A percentile compares a stretch with the other conserved stretches of the same genome.
These are phyloP conservation scores for Pandemis corylana DNA, from an alignment of 2,888 invertebrate species.

Conservation along the genomic window DNA sequence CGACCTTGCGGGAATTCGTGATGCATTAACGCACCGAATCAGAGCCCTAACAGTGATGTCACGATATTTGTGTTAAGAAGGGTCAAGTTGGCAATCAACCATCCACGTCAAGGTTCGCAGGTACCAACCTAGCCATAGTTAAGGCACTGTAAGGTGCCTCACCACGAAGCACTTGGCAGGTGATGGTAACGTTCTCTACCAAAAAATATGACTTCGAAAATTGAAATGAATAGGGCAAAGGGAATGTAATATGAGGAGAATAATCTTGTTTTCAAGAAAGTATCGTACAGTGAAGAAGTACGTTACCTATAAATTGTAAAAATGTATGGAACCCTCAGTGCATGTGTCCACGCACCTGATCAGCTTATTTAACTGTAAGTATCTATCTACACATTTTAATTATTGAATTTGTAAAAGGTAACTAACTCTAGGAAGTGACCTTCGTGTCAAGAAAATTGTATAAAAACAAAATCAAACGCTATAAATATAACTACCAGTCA, in stretches of 20 bases:
- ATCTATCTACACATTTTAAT: background rate
- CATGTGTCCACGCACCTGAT: no score
- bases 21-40: constrained; percentile 20
- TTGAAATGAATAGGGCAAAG: no score
- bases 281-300: no score
- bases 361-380: no score
- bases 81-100: background rate
- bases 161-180: no score
- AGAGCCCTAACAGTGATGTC: constrained; percentile 25
- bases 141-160: no score
- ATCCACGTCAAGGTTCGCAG: background rate
- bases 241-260: no score
- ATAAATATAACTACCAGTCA: background rate
- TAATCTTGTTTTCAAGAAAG: no score
- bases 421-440: background rate
- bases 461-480: background rate
- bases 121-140: background rate
- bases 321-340: no score
- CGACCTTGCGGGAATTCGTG: constrained; percentile 32
- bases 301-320: no score
- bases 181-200: no score
- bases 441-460: background rate
- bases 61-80: constrained; percentile 22
- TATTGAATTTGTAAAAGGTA: background rate
- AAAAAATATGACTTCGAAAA: no score